Base-by-base conservation (phyloP, 2,797 vertebrate species). In the Caiman crocodilus region DNA sequence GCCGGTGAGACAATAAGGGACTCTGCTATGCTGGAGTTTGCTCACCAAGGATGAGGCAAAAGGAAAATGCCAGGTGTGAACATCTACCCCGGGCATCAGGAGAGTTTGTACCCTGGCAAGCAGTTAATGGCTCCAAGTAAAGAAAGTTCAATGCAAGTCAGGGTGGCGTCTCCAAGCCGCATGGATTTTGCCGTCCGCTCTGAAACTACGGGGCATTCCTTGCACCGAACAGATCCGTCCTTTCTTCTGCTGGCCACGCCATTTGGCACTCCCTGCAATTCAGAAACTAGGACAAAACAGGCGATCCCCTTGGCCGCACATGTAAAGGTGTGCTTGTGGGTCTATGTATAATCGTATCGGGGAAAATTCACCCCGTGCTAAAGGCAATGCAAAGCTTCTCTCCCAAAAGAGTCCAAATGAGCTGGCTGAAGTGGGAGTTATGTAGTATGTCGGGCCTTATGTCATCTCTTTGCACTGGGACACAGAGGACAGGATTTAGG, bases 401-500 rank as follows among this genome's bases (percentile, higher is more conserved):
- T 23, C 30, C 32, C 21, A 71, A 35, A 21, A 21, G 12, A 71
- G 32, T 21, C 32, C 32, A 8, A 14, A 7, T 14, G 16, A 67
- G 64, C n/a, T 16, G 10, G 15, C 8, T 23, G 20, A 25, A 71
- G 67, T 71, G 14, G 20, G 32, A 25, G 6, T 1, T 32, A 69
- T 28, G 73, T 30, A 81, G 75, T 88, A 65, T 81, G 87, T 79
- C 81, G 88, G 60, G 42, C 10, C 42, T 50, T 10, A 11, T 10
- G 9, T 50, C 42, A 50, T 50, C 73, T 86, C n/a, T 61, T 84
- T 84, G 82, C 71, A 71, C 50, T 81, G 82, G 76, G 64, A 30
- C n/a, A 82, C 87, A 85, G 58, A 87, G 87, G 69, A 91, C 85
- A 76, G 15, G 32, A 28, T 61, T 88, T 79, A 80, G 79, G 59